phyloP scores from a whole-genome alignment of 2,888 invertebrate genomes.

The Neoitamus cyanurus region DNA sequence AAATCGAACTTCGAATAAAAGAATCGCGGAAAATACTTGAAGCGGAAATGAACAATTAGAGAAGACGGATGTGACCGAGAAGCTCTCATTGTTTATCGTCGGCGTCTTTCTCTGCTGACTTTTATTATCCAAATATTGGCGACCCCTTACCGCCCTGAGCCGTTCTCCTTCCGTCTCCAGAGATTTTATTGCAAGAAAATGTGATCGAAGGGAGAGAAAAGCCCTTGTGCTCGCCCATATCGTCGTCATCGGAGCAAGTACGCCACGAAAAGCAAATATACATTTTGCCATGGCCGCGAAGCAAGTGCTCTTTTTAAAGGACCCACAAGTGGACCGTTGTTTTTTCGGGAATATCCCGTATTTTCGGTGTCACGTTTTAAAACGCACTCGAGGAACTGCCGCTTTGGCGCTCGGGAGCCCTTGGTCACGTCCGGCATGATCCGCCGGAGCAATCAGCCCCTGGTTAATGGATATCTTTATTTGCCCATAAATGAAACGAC shows the following conservation, averaged over 20 bases:
- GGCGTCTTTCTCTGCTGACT: neutral
- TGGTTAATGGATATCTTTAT: constrained; percentile 36
- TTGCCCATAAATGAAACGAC: constrained; percentile 24
- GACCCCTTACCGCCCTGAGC: neutral
- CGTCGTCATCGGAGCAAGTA: neutral
- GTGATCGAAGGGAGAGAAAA: neutral
- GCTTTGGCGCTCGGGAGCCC: neutral
- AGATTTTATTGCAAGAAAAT: neutral
- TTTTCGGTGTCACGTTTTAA: constrained; percentile 18
- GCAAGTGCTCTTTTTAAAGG: neutral
- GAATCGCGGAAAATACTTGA: neutral
- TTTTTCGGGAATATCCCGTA: neutral
- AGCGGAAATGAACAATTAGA: constrained; percentile 34
- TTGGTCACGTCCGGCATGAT: constrained; percentile 26
- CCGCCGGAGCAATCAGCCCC: neutral
- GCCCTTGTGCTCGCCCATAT: neutral
- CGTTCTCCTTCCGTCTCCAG: neutral
- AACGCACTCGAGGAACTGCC: neutral
- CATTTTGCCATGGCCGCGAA: neutral
- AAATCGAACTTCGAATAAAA: neutral
- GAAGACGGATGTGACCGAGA: neutral
- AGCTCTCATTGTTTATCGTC: neutral
- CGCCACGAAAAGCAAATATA: neutral
- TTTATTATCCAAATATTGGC: constrained; percentile 2
- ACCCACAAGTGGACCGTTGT: neutral